phyloP scores from a whole-genome alignment of 1,140 invertebrate species.

The Eueides isabella region DNA sequence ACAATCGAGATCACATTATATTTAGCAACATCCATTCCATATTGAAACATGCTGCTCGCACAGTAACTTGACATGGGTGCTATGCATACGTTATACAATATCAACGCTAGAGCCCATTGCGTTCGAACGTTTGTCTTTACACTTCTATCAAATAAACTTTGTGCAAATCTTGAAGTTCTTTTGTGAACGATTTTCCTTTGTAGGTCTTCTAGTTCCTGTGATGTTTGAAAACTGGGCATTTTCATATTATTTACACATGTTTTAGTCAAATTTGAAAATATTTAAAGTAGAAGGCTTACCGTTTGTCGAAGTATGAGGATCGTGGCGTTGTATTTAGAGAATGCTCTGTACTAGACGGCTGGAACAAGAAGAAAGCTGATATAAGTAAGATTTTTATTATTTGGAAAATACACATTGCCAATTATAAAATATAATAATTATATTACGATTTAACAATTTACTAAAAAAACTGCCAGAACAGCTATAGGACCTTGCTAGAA shows the following conservation, averaged over 20 bases:
- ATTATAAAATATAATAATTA: too few relatives aligned
- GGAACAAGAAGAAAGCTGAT: constrained; percentile 27
- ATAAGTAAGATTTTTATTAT: neutral
- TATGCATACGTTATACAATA: constrained; percentile 72
- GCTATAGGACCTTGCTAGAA: too few relatives aligned
- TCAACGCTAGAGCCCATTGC: constrained; percentile 69
- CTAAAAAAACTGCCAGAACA: too few relatives aligned
- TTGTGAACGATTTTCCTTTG: constrained; percentile 22
- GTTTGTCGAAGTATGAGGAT: constrained; percentile 63
- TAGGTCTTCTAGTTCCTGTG: constrained; percentile 50
- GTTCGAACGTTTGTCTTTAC: constrained; percentile 38
- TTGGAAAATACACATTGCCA: neutral
- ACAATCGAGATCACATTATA: constrained; percentile 62
- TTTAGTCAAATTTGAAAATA: neutral
- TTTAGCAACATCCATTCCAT: constrained; percentile 69
- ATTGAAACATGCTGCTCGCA: constrained; percentile 66
- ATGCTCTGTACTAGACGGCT: constrained; percentile 59
- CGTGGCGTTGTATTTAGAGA: constrained; percentile 55
- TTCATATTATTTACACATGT: constrained; percentile 21
- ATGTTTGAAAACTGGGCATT: constrained; percentile 61
- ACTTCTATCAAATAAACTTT: constrained; percentile 37
- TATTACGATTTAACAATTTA: too few relatives aligned
- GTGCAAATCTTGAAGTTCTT: constrained; percentile 21
- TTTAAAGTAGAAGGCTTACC: constrained; percentile 46
- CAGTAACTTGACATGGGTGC: constrained; percentile 71